Evolutionary conservation across 2,113 vertebrate species (phyloP), one percentile per base, ranked within the genome.

Genomic region (Philantomba maxwellii): DNA sequence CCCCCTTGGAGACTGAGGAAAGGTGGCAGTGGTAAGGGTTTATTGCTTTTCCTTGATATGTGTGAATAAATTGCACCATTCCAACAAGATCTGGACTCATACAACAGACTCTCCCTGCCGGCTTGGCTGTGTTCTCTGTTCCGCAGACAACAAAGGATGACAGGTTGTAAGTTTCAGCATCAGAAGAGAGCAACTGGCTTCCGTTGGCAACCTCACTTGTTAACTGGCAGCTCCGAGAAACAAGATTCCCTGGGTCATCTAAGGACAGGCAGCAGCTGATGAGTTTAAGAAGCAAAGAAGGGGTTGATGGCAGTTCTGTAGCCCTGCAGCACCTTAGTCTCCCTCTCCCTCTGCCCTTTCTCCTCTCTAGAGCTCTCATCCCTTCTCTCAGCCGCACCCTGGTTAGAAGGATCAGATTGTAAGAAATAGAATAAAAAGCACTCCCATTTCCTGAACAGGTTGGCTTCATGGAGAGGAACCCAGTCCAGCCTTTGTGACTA

Each of bases 151-250:
- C 96, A 82, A 96, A 97, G 93, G 97, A 97, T 94, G 97, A 94
- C 82, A 96, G 84, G 75, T 97, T 96, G 94, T 90, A 96, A 98
- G 97, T 94, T 97, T 83, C 96, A 98, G 94, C 47, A 77, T 97
- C 96, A 10, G 60, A 97, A 98, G 97, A 96, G 93, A 98, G 97
- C 2, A 98, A 98, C 96, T 93, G 97, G 83, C 95, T 98, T 98
- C 94, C 1, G 6, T 88, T 97, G 96, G 97, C 96, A 97, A 88
- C 66, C 84, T 97, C 73, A 58, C 83, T 93, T 95, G 89, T 96
- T 96, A 96, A 94, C 87, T 92, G 96, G 93, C 96, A 97, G 92
- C 87, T 94, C 87, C 5, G 26, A 93, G 93, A 93, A 96, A 45
- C 43, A 58, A 96, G 81, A 47, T 53, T 93, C 53, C 57, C 81